Evolutionary conservation across 1,140 invertebrate genomes (phyloP).

Genomic region (Mamestra configurata): DNA sequence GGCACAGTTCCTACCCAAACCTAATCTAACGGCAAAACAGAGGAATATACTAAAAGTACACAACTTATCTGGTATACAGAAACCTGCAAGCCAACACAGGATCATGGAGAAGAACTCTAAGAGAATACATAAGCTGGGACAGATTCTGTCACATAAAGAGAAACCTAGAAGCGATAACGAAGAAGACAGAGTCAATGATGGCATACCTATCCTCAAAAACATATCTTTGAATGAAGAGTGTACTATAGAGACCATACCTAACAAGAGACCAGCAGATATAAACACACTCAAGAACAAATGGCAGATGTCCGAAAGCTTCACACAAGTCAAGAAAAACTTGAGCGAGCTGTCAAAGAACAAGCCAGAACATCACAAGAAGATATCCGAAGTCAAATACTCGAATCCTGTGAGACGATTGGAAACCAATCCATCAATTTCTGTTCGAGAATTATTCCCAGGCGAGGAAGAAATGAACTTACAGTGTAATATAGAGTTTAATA

Average conservation of each 20-base stretch:
- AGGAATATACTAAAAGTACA: constrained; percentile 81
- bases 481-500: constrained; percentile 91
- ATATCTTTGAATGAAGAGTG: constrained; percentile 84
- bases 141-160: constrained; percentile 78
- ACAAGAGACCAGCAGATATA: constrained; percentile 79
- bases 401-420: constrained; percentile 89
- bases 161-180: constrained; percentile 71
- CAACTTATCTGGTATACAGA: constrained; percentile 76
- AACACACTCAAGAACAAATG: constrained; percentile 86
- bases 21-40: constrained; percentile 81
- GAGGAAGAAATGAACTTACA: constrained; percentile 94
- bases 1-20: constrained; percentile 79
- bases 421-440: constrained; percentile 93
- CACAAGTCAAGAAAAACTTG: constrained; percentile 85
- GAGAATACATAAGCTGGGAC: constrained; percentile 84
- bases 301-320: constrained; percentile 86
- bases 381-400: constrained; percentile 75
- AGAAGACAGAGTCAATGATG: constrained; percentile 73
- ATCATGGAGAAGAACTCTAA: constrained; percentile 84
- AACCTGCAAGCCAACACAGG: constrained; percentile 76
- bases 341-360: constrained; percentile 85
- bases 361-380: constrained; percentile 72
- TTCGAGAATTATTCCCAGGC: constrained; percentile 93
- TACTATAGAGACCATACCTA: constrained; percentile 85
- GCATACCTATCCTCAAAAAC: constrained; percentile 75